A percentile compares a stretch with the other conserved stretches of the same genome.
phyloP scores from a whole-genome alignment of 2,888 invertebrate genomes.

The Craniophora ligustri region DNA sequence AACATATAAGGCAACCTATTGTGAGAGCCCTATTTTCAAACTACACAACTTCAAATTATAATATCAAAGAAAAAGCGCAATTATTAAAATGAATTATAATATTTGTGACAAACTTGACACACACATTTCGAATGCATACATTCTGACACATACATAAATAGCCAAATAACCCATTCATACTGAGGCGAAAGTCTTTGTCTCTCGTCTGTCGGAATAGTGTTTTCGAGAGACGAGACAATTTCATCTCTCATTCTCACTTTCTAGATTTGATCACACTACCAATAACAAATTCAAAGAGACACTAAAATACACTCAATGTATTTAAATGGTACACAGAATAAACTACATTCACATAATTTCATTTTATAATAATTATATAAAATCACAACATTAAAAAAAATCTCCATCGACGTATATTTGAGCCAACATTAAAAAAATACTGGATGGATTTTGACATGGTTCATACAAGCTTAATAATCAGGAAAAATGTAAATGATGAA shows the following conservation, averaged over 20 bases:
- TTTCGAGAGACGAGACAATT: too few species aligned
- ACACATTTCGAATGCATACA: neutral
- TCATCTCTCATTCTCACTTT: too few species aligned
- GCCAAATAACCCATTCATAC: neutral
- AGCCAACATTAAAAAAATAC: neutral
- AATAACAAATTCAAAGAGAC: neutral
- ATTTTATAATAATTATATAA: constrained; percentile 1
- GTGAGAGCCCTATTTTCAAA: neutral
- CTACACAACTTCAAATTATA: neutral
- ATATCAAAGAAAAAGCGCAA: too few species aligned
- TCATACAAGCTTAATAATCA: neutral
- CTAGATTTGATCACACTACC: neutral
- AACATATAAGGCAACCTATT: neutral
- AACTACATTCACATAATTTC: neutral
- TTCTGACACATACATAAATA: neutral
- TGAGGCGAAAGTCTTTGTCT: neutral
- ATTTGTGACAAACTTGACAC: neutral
- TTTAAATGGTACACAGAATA: neutral
- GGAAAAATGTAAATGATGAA: too few species aligned
- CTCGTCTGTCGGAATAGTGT: neutral
- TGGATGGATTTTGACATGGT: neutral
- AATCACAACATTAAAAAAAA: constrained; percentile 33
- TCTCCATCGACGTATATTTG: neutral
- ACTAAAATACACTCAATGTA: constrained; percentile 2
- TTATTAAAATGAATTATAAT: neutral